Evolutionary conservation across 2,888 invertebrate species (phyloP).

Genomic region (Caenorhabditis sp.): DNA sequence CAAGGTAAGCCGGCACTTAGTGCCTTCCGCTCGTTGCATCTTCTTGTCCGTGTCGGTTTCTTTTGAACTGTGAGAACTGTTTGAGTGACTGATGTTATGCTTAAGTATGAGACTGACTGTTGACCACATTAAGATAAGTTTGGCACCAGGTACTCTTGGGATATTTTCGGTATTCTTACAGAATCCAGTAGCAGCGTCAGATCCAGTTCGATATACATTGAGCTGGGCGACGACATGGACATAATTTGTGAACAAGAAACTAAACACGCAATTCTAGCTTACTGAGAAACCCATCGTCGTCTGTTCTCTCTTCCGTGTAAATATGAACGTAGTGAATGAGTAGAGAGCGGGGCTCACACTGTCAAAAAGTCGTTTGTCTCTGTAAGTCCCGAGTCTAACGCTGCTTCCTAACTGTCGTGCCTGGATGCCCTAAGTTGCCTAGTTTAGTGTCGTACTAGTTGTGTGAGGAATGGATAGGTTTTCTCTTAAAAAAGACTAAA

Average conservation of each 20-base stretch:
- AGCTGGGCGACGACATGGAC: conserved; percentile 58
- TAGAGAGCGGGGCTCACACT: conserved; percentile 48
- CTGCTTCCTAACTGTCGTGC: conserved; percentile 37
- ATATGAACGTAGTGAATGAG: conserved; percentile 46
- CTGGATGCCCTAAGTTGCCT: conserved; percentile 42
- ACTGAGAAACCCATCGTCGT: conserved; percentile 27
- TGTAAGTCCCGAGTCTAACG: conserved; percentile 47
- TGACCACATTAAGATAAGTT: background rate
- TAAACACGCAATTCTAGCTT: conserved; percentile 41
- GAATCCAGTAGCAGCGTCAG: conserved; percentile 43
- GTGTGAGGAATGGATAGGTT: conserved; percentile 54
- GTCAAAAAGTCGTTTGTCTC: conserved; percentile 47
- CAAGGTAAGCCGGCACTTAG: conserved; percentile 42
- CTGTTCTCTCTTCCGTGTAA: conserved; percentile 26
- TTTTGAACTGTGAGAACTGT: conserved; percentile 34
- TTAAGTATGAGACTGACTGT: conserved; percentile 32
- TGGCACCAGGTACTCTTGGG: conserved; percentile 44
- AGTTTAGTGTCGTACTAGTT: conserved; percentile 32
- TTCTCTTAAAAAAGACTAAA: conserved; percentile 46
- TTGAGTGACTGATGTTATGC: no score
- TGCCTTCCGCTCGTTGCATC: conserved; percentile 46
- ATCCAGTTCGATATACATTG: conserved; percentile 58
- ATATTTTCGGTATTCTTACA: conserved; percentile 42
- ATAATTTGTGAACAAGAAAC: conserved; percentile 54
- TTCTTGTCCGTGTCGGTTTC: conserved; percentile 42